phyloP scores from a whole-genome alignment of 2,888 invertebrate genomes.

The Aethes cnicana region DNA sequence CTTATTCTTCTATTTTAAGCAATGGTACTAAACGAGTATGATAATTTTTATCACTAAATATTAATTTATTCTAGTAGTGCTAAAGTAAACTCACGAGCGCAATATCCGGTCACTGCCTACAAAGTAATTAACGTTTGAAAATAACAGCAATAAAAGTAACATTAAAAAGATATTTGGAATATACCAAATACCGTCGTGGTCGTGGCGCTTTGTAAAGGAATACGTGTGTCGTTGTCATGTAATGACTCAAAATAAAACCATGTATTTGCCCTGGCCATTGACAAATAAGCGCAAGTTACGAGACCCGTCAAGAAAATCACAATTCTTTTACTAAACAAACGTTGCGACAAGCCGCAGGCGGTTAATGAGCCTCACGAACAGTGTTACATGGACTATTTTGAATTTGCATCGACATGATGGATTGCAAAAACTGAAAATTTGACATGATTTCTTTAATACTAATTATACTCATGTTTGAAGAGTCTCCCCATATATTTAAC shows the following conservation, averaged over 20 bases:
- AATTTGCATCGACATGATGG: constrained; percentile 34
- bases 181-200: too few relatives aligned
- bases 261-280: constrained; percentile 42
- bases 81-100: too few relatives aligned
- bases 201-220: neutral
- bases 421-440: neutral
- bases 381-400: constrained; percentile 36
- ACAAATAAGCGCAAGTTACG: constrained; percentile 42
- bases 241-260: constrained; percentile 27
- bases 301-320: constrained; percentile 41
- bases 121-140: too few relatives aligned
- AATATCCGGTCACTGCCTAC: too few relatives aligned
- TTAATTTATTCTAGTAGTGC: too few relatives aligned
- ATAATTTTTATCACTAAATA: too few relatives aligned
- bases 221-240: neutral
- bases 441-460: neutral
- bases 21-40: too few relatives aligned
- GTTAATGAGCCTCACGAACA: constrained; percentile 34
- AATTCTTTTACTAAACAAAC: constrained; percentile 40
- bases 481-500: too few relatives aligned
- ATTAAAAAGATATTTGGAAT: too few relatives aligned
- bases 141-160: neutral
- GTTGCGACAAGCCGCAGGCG: constrained; percentile 46
- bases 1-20: too few relatives aligned
- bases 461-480: too few relatives aligned